Conservation (phyloP, 2,797 vertebrate genomes). For the Chaetodon trifasciatus region DNA sequence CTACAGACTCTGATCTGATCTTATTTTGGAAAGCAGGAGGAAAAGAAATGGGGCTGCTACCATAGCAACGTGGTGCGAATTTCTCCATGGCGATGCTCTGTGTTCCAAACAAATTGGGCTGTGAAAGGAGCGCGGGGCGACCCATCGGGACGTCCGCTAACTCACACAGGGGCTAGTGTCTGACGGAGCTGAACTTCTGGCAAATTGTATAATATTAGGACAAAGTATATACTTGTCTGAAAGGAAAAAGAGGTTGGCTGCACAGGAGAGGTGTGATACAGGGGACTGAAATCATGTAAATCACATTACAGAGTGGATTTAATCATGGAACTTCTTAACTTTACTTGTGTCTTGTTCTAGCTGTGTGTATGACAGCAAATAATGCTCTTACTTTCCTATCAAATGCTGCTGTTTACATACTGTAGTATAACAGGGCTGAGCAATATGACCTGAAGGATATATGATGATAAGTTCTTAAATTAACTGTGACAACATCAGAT, state of each 20-base stretch:
- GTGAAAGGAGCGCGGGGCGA: slow-evolving; percentile 63
- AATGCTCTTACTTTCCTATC: neutral
- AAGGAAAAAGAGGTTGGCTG: neutral
- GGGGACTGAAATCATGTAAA: neutral
- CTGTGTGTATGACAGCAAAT: neutral
- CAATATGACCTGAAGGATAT: neutral
- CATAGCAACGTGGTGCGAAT: slow-evolving; percentile 77
- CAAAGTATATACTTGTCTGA: neutral
- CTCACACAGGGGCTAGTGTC: slow-evolving; percentile 51
- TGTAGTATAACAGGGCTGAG: neutral
- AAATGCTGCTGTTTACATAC: neutral
- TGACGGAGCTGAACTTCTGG: slow-evolving; percentile 23
- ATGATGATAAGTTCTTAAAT: neutral
- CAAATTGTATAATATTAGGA: slow-evolving; percentile 34
- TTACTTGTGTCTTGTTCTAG: neutral
- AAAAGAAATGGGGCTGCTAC: slow-evolving; percentile 63
- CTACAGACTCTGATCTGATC: slow-evolving; percentile 41
- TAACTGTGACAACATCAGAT: neutral
- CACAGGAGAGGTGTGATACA: neutral
- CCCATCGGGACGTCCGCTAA: slow-evolving; percentile 57
- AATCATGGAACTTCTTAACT: neutral
- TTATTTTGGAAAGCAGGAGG: slow-evolving; percentile 59
- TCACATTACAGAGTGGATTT: too few species aligned
- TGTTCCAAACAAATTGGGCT: slow-evolving; percentile 83
- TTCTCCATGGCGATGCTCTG: slow-evolving; percentile 77